Conservation (phyloP, 2,888 invertebrate genomes). For the Chloroclysta siterata region DNA sequence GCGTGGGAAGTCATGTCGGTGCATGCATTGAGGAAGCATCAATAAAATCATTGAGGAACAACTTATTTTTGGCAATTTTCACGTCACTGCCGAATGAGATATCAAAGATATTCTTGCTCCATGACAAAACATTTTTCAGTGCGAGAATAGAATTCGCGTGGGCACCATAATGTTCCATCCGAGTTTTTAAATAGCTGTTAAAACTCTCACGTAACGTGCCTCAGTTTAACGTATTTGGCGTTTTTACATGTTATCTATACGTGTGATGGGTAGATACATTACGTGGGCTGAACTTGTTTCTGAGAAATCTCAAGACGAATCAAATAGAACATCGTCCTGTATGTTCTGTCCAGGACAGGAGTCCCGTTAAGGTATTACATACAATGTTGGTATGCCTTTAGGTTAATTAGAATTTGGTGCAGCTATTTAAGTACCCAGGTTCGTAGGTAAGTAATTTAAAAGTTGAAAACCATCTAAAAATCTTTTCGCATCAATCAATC, state of each 20-base stretch:
- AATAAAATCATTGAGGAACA: slow-evolving; percentile 3
- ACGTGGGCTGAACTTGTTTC: not conserved
- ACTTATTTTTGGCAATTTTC: slow-evolving; percentile 24
- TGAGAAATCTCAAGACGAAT: not conserved
- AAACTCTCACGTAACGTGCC: slow-evolving; percentile 14
- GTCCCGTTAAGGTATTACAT: too few relatives aligned
- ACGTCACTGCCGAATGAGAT: slow-evolving; percentile 27
- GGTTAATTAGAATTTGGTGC: too few relatives aligned
- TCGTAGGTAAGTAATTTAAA: too few relatives aligned
- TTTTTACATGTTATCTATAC: not conserved
- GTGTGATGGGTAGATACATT: not conserved
- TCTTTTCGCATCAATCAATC: too few relatives aligned
- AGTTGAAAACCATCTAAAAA: too few relatives aligned
- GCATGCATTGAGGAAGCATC: slow-evolving; percentile 5
- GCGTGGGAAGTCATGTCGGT: not conserved
- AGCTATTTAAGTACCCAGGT: too few relatives aligned
- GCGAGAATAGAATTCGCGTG: slow-evolving; percentile 39
- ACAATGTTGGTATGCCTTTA: too few relatives aligned
- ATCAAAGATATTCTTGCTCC: slow-evolving; percentile 35
- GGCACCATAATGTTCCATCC: slow-evolving; percentile 23
- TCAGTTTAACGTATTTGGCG: slow-evolving; percentile 10
- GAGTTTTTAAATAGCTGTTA: slow-evolving; percentile 20
- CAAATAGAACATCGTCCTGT: too few relatives aligned
- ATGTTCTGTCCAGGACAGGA: too few relatives aligned
- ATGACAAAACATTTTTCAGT: slow-evolving; percentile 39